Percentiles rank a stretch among this genome's conserved stretches.
phyloP scores from a whole-genome alignment of 2,797 vertebrate species.

The Sebastolobus altivelis region DNA sequence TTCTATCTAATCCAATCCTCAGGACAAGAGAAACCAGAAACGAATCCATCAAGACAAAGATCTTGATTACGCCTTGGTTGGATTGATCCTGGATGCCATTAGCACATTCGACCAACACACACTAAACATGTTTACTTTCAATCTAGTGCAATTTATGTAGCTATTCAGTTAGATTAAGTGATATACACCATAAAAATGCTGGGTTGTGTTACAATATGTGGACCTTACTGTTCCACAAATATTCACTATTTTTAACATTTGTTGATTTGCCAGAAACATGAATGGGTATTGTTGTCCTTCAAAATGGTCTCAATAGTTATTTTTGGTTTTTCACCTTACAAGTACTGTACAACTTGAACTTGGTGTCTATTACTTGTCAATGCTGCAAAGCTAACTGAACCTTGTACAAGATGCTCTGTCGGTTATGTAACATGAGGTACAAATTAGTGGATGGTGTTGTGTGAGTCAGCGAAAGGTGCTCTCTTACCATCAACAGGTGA shows the following conservation, averaged over 20 bases:
- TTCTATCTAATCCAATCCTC: not conserved
- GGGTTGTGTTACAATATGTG: not conserved
- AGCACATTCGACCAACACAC: not conserved
- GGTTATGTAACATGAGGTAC: constrained; percentile 38
- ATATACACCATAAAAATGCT: not conserved
- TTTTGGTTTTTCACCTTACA: not conserved
- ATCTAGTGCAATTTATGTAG: not conserved
- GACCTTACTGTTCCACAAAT: not conserved
- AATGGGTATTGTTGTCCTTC: not conserved
- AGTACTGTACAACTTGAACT: not conserved
- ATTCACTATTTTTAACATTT: not conserved
- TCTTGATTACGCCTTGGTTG: not conserved
- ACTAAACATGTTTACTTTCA: not conserved
- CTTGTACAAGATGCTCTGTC: not conserved
- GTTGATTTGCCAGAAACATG: not conserved
- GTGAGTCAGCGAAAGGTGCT: constrained; percentile 43
- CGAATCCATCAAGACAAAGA: constrained; percentile 31
- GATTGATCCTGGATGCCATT: constrained; percentile 1
- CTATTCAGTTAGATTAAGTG: not conserved
- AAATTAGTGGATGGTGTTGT: constrained; percentile 40
- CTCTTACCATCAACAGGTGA: constrained; percentile 84
- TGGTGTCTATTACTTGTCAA: not conserved
- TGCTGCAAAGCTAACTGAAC: not conserved
- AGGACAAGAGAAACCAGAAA: constrained; percentile 14
- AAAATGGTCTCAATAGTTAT: not conserved